phyloP scores from a whole-genome alignment of 2,888 invertebrate genomes.

The Tachina fera region DNA sequence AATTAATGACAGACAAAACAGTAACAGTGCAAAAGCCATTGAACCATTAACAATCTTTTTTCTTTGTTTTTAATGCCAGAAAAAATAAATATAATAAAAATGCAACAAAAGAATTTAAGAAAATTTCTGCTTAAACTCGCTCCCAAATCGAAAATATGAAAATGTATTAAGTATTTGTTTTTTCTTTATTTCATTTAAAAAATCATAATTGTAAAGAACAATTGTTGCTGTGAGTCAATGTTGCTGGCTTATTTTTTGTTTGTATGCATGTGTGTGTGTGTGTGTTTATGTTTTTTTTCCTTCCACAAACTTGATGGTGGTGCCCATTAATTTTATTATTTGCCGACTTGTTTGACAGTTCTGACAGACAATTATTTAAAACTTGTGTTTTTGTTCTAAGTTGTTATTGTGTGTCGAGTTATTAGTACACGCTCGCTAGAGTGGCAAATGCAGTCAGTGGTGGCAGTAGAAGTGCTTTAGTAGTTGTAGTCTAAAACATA shows the following conservation, averaged over 20 bases:
- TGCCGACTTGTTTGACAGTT: constrained; percentile 83
- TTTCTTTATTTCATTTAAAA: constrained; percentile 31
- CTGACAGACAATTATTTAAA: constrained; percentile 84
- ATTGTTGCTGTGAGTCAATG: constrained; percentile 49
- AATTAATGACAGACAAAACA: constrained; percentile 56
- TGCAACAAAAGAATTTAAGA: constrained; percentile 58
- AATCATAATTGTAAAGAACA: constrained; percentile 56
- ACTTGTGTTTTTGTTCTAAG: constrained; percentile 81
- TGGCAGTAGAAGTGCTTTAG: constrained; percentile 29
- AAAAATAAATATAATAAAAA: constrained; percentile 16
- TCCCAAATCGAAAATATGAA: constrained; percentile 27
- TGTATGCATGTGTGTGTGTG: constrained; percentile 14
- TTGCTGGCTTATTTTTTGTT: constrained; percentile 14
- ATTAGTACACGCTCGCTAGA: constrained; percentile 56
- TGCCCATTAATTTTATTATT: constrained; percentile 82
- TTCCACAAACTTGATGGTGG: constrained; percentile 57
- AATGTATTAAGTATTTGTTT: neutral
- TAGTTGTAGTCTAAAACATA: constrained; percentile 59
- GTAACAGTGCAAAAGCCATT: constrained; percentile 56
- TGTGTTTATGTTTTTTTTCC: constrained; percentile 27
- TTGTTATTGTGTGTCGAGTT: constrained; percentile 68
- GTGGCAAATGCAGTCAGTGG: constrained; percentile 12
- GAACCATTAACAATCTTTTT: constrained; percentile 58
- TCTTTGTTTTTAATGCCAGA: constrained; percentile 5
- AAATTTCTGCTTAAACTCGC: constrained; percentile 29